phyloP scores from a whole-genome alignment of 30 jellyfish, hydroid and myxozoan genomes.

The Aurelia aurita complex sp. Pacific region DNA sequence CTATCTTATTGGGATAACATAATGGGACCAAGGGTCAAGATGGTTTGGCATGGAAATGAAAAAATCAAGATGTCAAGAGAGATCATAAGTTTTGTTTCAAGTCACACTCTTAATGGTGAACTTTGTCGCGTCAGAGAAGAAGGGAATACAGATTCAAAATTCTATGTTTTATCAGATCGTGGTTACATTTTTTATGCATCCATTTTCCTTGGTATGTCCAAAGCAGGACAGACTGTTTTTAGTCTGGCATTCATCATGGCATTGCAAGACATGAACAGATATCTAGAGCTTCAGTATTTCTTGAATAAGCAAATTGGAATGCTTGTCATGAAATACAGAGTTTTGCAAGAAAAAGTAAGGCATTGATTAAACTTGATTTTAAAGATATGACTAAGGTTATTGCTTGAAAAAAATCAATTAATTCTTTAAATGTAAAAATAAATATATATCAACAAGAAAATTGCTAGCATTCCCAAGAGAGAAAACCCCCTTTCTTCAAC shows the following conservation, averaged over 20 bases:
- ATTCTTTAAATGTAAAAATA: too few relatives aligned
- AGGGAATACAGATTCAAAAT: slow-evolving; percentile 64
- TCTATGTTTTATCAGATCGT: slow-evolving; percentile 75
- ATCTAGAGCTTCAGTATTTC: slow-evolving; percentile 55
- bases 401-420: too few relatives aligned
- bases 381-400: too few relatives aligned
- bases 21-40: slow-evolving; percentile 80
- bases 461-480: too few relatives aligned
- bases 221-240: slow-evolving; percentile 74
- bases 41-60: slow-evolving; percentile 82
- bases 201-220: slow-evolving; percentile 65
- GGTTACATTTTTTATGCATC: slow-evolving; percentile 78
- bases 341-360: slow-evolving; percentile 84
- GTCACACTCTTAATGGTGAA: slow-evolving; percentile 91
- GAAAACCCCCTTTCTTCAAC: too few relatives aligned
- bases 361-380: not conserved
- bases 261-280: slow-evolving; percentile 64
- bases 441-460: too few relatives aligned
- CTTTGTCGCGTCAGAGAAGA: slow-evolving; percentile 81
- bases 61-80: slow-evolving; percentile 50
- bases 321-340: slow-evolving; percentile 66
- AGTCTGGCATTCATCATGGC: slow-evolving; percentile 82
- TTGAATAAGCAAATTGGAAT: slow-evolving; percentile 55
- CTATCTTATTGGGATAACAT: slow-evolving; percentile 90
- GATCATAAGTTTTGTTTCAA: slow-evolving; percentile 63